A percentile compares a stretch with the other conserved stretches of the same genome.
Evolutionary conservation across 2,797 vertebrate genomes (phyloP).

Genomic region (Pagetopsis macropterus): DNA sequence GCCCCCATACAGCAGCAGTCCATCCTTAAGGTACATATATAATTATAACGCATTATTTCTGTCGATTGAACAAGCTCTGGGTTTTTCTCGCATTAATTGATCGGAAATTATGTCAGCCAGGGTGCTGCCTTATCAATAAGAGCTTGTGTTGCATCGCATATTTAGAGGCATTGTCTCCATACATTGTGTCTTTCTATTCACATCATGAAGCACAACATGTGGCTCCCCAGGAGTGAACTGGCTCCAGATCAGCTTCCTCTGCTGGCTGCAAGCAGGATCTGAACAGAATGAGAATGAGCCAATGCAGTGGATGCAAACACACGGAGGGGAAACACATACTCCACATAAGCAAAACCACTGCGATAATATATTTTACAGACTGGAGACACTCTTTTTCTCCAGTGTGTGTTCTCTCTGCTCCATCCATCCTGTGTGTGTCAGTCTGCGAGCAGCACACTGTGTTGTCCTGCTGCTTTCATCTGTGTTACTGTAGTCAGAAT

Average conservation of each 20-base stretch:
- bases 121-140: neutral
- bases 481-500: constrained; percentile 22
- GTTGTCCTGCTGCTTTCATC: neutral
- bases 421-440: too few species aligned
- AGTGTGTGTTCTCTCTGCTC: too few species aligned
- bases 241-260: constrained; percentile 9
- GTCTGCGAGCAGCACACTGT: neutral
- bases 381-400: too few species aligned
- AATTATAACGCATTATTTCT: neutral
- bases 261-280: neutral
- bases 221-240: constrained; percentile 30
- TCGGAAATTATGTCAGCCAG: neutral
- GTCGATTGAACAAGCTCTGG: neutral
- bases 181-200: neutral
- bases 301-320: neutral
- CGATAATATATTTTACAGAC: neutral
- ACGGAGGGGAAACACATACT: too few species aligned
- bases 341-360: neutral
- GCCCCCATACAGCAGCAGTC: constrained; percentile 5
- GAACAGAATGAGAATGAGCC: neutral
- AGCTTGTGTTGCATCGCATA: too few species aligned
- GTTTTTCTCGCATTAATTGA: too few species aligned
- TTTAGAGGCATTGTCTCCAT: too few species aligned
- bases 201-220: constrained; percentile 59
- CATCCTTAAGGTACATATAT: constrained; percentile 20